Conservation (phyloP, 2,888 invertebrate species). For the Omphaloscelis lunosa region DNA sequence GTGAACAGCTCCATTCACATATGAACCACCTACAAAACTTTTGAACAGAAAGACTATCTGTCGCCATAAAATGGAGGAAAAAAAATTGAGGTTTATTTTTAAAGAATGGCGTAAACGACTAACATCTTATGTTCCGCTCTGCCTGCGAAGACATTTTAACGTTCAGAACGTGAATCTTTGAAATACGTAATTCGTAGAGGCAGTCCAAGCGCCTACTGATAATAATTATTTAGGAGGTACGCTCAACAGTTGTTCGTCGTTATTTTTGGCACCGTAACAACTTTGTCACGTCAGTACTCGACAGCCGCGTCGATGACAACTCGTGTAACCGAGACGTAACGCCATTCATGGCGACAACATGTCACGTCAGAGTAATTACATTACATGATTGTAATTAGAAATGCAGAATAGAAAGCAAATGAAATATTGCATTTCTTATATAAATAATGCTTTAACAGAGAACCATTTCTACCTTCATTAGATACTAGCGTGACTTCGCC, state of each 20-base stretch:
- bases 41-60: neutral
- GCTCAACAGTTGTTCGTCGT: conserved; percentile 37
- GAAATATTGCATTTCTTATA: neutral
- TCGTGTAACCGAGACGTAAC: conserved; percentile 45
- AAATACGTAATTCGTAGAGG: conserved; percentile 36
- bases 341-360: conserved; percentile 36
- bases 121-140: conserved; percentile 12
- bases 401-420: neutral
- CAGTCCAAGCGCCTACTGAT: conserved; percentile 37
- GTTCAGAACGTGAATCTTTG: conserved; percentile 14
- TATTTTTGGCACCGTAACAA: conserved; percentile 56
- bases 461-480: neutral
- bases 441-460: neutral
- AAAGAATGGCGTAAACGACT: neutral
- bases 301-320: conserved; percentile 42
- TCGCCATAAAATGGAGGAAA: neutral
- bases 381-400: neutral
- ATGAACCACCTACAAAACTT: neutral
- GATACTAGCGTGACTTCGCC: too few relatives aligned
- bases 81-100: neutral
- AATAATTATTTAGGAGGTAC: conserved; percentile 49
- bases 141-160: neutral
- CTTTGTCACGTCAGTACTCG: conserved; percentile 25
- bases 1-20: too few relatives aligned
- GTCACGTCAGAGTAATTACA: conserved; percentile 6